Percentiles rank a stretch among this genome's conserved stretches.
These are phyloP conservation scores for Leptocoma aspasia DNA, from an alignment of 2,113 vertebrate genomes.

Conservation along the genomic window DNA sequence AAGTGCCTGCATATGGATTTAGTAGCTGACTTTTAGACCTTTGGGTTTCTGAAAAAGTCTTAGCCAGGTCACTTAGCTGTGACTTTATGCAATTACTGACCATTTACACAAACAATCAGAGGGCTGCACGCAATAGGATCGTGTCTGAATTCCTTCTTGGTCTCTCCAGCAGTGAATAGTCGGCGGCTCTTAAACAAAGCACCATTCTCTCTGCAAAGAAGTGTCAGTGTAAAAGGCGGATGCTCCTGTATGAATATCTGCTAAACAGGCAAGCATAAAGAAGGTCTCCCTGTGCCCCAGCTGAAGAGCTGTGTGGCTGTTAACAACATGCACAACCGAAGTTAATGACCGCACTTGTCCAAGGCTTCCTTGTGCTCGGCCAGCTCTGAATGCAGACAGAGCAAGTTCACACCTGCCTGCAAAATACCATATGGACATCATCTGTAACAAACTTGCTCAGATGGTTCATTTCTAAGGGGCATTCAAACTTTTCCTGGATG, in stretches of 20 bases:
- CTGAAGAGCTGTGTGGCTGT: background rate
- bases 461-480: slow-evolving; percentile 30
- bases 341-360: slow-evolving; percentile 35
- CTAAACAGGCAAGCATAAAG: background rate
- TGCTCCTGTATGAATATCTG: slow-evolving; percentile 15
- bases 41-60: background rate
- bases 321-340: slow-evolving; percentile 4
- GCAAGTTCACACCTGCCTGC: slow-evolving; percentile 56
- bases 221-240: background rate
- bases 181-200: slow-evolving; percentile 13
- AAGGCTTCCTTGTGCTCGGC: slow-evolving; percentile 1
- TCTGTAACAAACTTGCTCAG: slow-evolving; percentile 31
- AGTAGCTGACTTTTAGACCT: background rate
- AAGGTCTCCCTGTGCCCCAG: background rate
- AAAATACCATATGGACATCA: slow-evolving; percentile 49
- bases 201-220: slow-evolving; percentile 26
- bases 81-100: background rate
- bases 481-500: slow-evolving; percentile 12
- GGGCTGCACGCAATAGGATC: background rate
- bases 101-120: background rate
- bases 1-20: background rate
- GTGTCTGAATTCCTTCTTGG: slow-evolving; percentile 7
- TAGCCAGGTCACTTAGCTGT: background rate
- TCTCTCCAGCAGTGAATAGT: background rate
- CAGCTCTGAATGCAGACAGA: slow-evolving; percentile 48